Evolutionary conservation across 2,113 vertebrate species (phyloP).

Genomic region (Chascanopsetta lugubris): DNA sequence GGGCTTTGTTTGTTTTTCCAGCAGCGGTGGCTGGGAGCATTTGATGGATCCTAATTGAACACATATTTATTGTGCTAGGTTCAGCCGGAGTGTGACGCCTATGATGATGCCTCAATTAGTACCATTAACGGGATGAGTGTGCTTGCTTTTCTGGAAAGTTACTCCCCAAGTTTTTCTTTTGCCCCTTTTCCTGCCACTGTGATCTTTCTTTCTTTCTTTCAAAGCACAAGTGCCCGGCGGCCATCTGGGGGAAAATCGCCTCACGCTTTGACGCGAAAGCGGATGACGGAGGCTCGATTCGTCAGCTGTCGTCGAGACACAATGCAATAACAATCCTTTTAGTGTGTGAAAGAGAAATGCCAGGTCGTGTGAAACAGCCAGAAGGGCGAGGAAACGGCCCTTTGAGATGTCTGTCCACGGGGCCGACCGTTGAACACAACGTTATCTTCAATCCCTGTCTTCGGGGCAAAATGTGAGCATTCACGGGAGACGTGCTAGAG

Average conservation of each 20-base stretch:
- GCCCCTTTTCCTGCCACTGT: conserved; percentile 5
- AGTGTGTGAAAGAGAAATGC: conserved; percentile 48
- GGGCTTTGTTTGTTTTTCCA: conserved; percentile 73
- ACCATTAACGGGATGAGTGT: conserved; percentile 73
- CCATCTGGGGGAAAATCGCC: conserved; percentile 63
- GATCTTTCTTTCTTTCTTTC: conserved; percentile 44
- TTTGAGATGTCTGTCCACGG: conserved; percentile 51
- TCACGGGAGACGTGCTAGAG: conserved; percentile 54
- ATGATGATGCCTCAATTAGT: conserved; percentile 75
- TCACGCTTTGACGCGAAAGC: conserved; percentile 49
- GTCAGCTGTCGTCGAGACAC: conserved; percentile 56
- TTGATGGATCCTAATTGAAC: conserved; percentile 74
- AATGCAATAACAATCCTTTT: conserved; percentile 69
- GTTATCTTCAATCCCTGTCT: conserved; percentile 61
- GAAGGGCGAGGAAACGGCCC: conserved; percentile 32
- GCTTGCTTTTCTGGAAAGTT: conserved; percentile 56
- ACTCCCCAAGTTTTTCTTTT: conserved; percentile 23
- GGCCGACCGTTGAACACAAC: conserved; percentile 53
- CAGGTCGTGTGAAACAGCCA: conserved; percentile 50
- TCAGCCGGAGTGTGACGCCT: conserved; percentile 69
- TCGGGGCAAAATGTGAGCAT: conserved; percentile 66
- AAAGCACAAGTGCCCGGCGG: conserved; percentile 46
- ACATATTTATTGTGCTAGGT: conserved; percentile 74
- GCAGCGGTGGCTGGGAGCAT: conserved; percentile 51
- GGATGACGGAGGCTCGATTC: conserved; percentile 49